Conservation (phyloP, 2,113 vertebrate genomes). For the Narcine bancroftii region DNA sequence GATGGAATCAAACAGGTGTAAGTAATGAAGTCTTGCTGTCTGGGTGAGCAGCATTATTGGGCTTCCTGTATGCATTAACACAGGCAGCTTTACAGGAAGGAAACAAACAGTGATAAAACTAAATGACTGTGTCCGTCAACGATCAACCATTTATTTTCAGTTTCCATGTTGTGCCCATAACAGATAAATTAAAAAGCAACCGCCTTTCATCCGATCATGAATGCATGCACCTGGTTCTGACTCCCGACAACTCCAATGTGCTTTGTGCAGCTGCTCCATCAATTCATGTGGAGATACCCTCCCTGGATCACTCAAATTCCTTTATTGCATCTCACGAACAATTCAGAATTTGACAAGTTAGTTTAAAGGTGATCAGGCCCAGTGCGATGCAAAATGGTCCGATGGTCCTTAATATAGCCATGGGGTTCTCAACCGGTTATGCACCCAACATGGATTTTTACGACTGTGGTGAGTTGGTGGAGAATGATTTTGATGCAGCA, state of each 20-base stretch:
- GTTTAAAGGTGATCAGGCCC: neutral
- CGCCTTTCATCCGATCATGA: neutral
- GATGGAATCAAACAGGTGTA: conserved; percentile 21
- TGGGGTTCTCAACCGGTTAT: neutral
- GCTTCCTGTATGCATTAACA: conserved; percentile 11
- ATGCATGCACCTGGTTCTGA: too few species aligned
- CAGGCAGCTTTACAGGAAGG: neutral
- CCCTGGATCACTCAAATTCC: neutral
- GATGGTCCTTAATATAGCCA: neutral
- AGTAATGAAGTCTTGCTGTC: conserved; percentile 25
- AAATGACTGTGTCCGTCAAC: neutral
- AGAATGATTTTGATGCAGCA: neutral
- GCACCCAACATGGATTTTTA: neutral
- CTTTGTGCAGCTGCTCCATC: neutral
- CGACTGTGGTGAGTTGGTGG: neutral
- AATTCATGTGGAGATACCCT: neutral
- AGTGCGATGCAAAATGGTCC: neutral
- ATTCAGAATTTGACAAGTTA: neutral
- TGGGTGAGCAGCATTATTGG: neutral
- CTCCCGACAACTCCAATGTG: neutral
- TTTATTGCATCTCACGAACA: neutral
- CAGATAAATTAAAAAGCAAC: neutral
- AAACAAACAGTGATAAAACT: neutral
- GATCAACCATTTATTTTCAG: conserved; percentile 25
- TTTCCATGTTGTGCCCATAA: neutral